phyloP scores from a whole-genome alignment of 2,113 vertebrate species.

The human (Homo sapiens) region GRCh38 chr12:85348001-85348500 shows the following conservation, averaged over 20 bases:
- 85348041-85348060: neutral
- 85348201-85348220: neutral
- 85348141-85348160: neutral
- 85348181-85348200: neutral
- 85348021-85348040: neutral
- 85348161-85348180: neutral
- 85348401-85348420: neutral
- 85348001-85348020: neutral
- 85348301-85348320: neutral
- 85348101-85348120: neutral
- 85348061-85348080: neutral
- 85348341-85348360: neutral
- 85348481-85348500: neutral
- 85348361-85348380: neutral
- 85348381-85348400: neutral
- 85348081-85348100: neutral
- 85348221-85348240: neutral
- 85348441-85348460: neutral
- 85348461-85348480: neutral
- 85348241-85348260: constrained; percentile 8
- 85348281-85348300: neutral
- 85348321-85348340: neutral
- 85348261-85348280: neutral
- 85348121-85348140: neutral
- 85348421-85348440: neutral